Percentiles rank a stretch among this genome's conserved stretches.
Evolutionary conservation across 2,113 vertebrate species (phyloP).

Genomic region (Phainopepla nitens): DNA sequence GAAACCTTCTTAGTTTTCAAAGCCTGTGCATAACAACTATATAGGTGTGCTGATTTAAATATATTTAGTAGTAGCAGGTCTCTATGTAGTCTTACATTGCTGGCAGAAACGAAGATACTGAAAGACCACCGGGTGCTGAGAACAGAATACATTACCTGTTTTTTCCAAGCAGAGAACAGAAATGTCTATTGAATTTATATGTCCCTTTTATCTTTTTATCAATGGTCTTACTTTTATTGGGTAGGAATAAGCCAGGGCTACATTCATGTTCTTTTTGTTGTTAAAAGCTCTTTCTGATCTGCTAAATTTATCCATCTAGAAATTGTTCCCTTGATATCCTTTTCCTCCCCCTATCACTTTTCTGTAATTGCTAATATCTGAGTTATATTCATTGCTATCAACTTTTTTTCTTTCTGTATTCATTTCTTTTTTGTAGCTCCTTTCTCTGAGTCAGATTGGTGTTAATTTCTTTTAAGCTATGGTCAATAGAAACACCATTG

Average conservation of each 20-base stretch:
- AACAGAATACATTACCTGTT: neutral
- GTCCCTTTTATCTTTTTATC: neutral
- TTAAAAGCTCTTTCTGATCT: neutral
- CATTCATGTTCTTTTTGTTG: neutral
- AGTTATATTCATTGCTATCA: neutral
- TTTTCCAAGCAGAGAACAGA: neutral
- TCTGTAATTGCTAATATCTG: neutral
- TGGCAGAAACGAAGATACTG: neutral
- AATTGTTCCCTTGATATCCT: neutral
- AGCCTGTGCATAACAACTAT: neutral
- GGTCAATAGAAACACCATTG: neutral
- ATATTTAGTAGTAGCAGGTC: neutral
- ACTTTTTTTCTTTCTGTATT: neutral
- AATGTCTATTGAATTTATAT: neutral
- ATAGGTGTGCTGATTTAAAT: neutral
- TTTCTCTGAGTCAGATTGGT: neutral
- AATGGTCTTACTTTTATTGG: neutral
- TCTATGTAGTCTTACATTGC: neutral
- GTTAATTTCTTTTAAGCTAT: neutral
- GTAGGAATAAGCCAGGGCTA: neutral
- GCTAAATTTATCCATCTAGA: neutral
- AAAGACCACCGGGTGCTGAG: neutral
- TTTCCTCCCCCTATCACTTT: neutral
- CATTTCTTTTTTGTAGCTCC: rapidly evolving
- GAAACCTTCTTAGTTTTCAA: neutral